phyloP scores from a whole-genome alignment of 2,888 invertebrate species.

The Polydrusus tereticollis region DNA sequence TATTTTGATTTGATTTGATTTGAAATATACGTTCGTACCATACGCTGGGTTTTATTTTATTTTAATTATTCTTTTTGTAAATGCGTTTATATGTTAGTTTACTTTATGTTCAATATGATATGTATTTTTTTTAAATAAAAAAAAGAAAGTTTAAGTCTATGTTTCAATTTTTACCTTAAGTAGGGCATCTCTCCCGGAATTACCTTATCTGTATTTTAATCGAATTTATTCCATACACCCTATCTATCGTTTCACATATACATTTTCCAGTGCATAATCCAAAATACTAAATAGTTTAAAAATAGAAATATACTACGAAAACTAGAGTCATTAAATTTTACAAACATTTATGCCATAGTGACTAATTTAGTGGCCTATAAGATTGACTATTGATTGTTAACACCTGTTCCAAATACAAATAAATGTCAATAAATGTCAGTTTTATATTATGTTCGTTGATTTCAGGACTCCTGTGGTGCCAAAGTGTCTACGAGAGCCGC shows the following conservation, averaged over 20 bases:
- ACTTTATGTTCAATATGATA: too few species aligned
- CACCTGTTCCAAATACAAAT: slow-evolving; percentile 18
- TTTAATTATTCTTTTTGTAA: too few species aligned
- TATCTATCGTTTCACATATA: background rate
- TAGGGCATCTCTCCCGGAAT: too few species aligned
- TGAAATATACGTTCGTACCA: too few species aligned
- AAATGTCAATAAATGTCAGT: slow-evolving; percentile 12
- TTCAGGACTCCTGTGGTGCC: slow-evolving; percentile 26
- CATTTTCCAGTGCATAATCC: background rate
- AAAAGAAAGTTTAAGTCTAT: too few species aligned
- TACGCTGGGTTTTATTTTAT: too few species aligned
- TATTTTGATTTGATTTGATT: too few species aligned
- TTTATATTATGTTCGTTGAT: background rate
- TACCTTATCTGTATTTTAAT: too few species aligned
- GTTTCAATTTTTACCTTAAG: too few species aligned
- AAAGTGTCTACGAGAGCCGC: slow-evolving; percentile 7
- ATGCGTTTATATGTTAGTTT: too few species aligned
- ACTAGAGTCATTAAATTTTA: background rate
- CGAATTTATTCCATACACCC: too few species aligned
- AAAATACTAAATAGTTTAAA: background rate
- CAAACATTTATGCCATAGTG: slow-evolving; percentile 4
- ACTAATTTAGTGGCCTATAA: slow-evolving; percentile 5
- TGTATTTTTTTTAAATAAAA: too few species aligned
- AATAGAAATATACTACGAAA: background rate
- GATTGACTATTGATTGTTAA: slow-evolving; percentile 19